Evolutionary conservation across 1,140 invertebrate genomes (phyloP).

Genomic region (Musca domestica): DNA sequence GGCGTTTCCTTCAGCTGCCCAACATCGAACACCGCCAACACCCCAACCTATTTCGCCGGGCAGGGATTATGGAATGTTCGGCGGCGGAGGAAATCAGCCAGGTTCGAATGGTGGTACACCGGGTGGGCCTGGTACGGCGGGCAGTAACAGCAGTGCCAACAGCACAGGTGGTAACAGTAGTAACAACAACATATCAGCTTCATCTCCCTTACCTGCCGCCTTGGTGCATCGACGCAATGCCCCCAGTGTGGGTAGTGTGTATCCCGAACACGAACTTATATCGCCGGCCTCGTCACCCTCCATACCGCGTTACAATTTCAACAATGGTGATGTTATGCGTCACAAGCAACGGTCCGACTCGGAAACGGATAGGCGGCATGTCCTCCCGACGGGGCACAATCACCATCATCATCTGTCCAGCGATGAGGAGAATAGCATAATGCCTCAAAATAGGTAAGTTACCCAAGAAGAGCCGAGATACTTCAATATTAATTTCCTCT

Average conservation of each 20-base stretch:
- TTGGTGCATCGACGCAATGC: slow-evolving; percentile 39
- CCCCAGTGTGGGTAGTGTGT: slow-evolving; percentile 50
- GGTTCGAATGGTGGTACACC: slow-evolving; percentile 40
- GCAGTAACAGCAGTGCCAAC: slow-evolving; percentile 41
- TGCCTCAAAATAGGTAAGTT: slow-evolving; percentile 50
- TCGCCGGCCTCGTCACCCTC: slow-evolving; percentile 53
- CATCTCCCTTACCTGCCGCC: slow-evolving; percentile 46
- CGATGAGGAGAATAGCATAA: slow-evolving; percentile 54
- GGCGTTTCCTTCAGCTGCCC: slow-evolving; percentile 42
- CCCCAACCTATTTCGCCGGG: slow-evolving; percentile 51
- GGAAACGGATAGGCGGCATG: slow-evolving; percentile 42
- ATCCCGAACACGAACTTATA: slow-evolving; percentile 53
- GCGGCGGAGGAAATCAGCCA: slow-evolving; percentile 29
- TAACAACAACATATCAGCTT: slow-evolving; percentile 48
- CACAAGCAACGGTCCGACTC: slow-evolving; percentile 41
- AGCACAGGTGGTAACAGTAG: slow-evolving; percentile 30
- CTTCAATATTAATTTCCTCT: neutral
- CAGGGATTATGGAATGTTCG: slow-evolving; percentile 48
- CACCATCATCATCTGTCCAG: slow-evolving; percentile 46
- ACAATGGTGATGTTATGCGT: slow-evolving; percentile 49
- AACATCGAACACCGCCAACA: slow-evolving; percentile 50
- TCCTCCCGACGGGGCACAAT: slow-evolving; percentile 41
- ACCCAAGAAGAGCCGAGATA: neutral
- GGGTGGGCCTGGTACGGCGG: slow-evolving; percentile 32
- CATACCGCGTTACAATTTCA: slow-evolving; percentile 52